These are phyloP conservation scores for Brotula barbata DNA, from an alignment of 2,797 vertebrate species.

Conservation along the genomic window DNA sequence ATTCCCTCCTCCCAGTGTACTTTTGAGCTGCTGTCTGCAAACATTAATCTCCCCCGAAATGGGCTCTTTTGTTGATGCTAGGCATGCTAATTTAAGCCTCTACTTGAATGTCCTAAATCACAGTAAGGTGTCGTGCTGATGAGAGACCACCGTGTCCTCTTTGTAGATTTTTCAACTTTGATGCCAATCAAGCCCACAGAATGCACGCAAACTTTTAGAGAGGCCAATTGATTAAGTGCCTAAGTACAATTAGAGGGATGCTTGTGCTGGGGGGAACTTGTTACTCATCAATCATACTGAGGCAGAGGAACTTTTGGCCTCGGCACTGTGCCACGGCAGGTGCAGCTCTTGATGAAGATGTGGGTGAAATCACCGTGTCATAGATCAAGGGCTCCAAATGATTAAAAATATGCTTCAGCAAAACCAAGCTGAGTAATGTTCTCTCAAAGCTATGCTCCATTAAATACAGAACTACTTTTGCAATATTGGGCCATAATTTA, in stretches of 20 bases:
- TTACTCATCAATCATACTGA: conserved; percentile 51
- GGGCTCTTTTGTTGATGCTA: conserved; percentile 49
- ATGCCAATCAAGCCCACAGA: conserved; percentile 48
- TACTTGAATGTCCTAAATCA: conserved; percentile 53
- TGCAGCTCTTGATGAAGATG: conserved; percentile 40
- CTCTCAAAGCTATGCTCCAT: neutral
- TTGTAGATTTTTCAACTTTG: conserved; percentile 47
- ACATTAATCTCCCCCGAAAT: conserved; percentile 61
- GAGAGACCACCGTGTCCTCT: conserved; percentile 36
- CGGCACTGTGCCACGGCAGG: conserved; percentile 40
- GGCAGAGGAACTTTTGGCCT: conserved; percentile 41
- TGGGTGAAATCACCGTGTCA: conserved; percentile 27
- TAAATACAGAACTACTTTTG: neutral
- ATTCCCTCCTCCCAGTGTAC: conserved; percentile 44
- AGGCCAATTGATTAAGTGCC: conserved; percentile 46
- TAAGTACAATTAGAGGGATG: conserved; percentile 46
- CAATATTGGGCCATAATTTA: conserved; percentile 1
- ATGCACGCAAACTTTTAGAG: conserved; percentile 24
- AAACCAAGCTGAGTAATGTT: conserved; percentile 1
- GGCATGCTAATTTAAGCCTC: conserved; percentile 61
- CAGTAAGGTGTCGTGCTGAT: conserved; percentile 51
- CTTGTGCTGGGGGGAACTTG: conserved; percentile 43
- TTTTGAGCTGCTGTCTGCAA: conserved; percentile 52
- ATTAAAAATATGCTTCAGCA: neutral
- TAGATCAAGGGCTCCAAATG: conserved; percentile 32